A percentile compares a stretch with the other conserved stretches of the same genome.
phyloP scores from a whole-genome alignment of 2,113 vertebrate genomes.

The Toxostoma redivivum region DNA sequence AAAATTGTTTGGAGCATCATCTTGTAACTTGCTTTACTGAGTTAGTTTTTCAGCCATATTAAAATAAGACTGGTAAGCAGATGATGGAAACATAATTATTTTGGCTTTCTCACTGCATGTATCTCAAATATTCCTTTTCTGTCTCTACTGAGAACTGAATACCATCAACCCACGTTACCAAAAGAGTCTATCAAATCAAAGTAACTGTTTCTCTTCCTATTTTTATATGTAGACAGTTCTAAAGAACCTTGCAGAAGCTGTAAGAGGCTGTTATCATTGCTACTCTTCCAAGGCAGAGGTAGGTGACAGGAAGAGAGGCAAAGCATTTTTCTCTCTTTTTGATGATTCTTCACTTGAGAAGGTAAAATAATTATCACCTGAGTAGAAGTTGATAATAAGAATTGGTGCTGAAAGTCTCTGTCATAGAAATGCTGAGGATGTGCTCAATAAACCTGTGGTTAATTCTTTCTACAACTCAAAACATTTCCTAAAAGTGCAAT shows the following conservation, averaged over 20 bases:
- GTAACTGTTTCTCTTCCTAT: not conserved
- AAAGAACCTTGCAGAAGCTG: conserved; percentile 65
- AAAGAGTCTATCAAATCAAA: not conserved
- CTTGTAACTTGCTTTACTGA: not conserved
- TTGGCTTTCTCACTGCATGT: not conserved
- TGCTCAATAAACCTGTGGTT: not conserved
- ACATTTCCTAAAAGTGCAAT: not conserved
- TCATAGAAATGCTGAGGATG: not conserved
- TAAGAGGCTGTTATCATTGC: conserved; percentile 74
- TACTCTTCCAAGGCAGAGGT: conserved; percentile 73
- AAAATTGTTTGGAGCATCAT: not conserved
- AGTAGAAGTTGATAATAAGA: not conserved
- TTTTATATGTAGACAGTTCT: conserved; percentile 51
- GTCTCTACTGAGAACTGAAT: not conserved
- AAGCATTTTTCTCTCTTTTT: not conserved
- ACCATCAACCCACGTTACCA: not conserved
- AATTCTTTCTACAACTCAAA: not conserved
- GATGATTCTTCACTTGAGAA: not conserved
- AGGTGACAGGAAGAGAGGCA: not conserved
- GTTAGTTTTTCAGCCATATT: not conserved
- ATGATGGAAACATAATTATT: not conserved
- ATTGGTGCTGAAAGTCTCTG: not conserved
- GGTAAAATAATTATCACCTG: not conserved
- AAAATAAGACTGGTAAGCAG: not conserved
- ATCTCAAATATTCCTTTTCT: not conserved